Evolutionary conservation across 1,140 invertebrate species (phyloP).

Genomic region (Episyrphus balteatus): DNA sequence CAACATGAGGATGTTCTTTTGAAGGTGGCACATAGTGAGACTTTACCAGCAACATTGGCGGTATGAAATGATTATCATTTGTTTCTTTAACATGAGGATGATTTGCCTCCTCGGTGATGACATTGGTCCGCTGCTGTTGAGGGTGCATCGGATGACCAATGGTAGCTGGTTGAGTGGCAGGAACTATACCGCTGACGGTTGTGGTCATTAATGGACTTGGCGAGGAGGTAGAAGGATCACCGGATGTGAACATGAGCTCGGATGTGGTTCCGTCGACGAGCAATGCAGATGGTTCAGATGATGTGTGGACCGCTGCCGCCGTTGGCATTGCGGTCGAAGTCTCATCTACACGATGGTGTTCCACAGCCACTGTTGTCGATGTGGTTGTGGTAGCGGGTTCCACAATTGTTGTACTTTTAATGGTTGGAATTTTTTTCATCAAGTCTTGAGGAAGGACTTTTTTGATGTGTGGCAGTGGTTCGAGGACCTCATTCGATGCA

Average conservation of each 20-base stretch:
- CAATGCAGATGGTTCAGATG: conserved; percentile 4
- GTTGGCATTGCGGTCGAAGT: background rate
- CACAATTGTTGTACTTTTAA: conserved; percentile 5
- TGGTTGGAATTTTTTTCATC: conserved; percentile 18
- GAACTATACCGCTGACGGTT: no score
- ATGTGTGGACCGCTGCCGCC: background rate
- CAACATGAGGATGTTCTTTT: conserved; percentile 7
- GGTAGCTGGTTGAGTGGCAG: conserved; percentile 1
- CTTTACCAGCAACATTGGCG: conserved; percentile 34
- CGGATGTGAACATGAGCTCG: background rate
- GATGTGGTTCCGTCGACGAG: background rate
- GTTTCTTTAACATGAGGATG: conserved; percentile 24
- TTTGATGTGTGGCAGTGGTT: conserved; percentile 28
- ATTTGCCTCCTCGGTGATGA: conserved; percentile 6
- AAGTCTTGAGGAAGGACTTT: conserved; percentile 26
- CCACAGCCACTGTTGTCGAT: background rate
- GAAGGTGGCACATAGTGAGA: conserved; percentile 31
- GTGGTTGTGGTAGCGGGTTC: conserved; percentile 1
- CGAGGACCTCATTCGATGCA: conserved; percentile 27
- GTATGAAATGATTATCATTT: conserved; percentile 33
- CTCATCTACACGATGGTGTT: background rate
- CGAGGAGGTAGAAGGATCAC: background rate
- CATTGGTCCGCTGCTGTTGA: conserved; percentile 6
- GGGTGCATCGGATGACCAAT: conserved; percentile 25
- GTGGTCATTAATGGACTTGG: background rate